Percentiles rank a stretch among this genome's conserved stretches.
phyloP scores from a whole-genome alignment of 2,888 invertebrate genomes.

The Ennomos quercinarius region DNA sequence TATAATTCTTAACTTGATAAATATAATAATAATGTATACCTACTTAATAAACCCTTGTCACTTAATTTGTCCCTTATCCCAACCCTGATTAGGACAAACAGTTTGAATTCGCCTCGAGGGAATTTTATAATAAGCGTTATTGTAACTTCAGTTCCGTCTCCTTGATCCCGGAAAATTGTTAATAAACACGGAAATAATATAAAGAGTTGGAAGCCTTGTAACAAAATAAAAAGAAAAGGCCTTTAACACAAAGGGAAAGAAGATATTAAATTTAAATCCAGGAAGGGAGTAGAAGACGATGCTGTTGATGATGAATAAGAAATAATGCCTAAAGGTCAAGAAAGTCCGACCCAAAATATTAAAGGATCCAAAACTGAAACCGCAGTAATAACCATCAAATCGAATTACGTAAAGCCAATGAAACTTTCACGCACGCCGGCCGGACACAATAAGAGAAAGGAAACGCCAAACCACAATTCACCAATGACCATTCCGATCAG shows the following conservation, averaged over 20 bases:
- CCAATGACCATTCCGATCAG: constrained; percentile 34
- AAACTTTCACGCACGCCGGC: constrained; percentile 31
- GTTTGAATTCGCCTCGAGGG: constrained; percentile 38
- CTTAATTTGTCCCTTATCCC: constrained; percentile 42
- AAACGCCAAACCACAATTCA: constrained; percentile 40
- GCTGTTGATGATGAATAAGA: too few relatives aligned
- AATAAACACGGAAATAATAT: constrained; percentile 14
- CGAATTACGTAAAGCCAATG: constrained; percentile 24
- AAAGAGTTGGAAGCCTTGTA: neutral
- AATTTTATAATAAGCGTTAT: constrained; percentile 37
- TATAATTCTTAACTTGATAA: constrained; percentile 25
- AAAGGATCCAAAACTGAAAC: constrained; percentile 15
- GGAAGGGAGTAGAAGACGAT: too few relatives aligned
- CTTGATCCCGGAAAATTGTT: constrained; percentile 29
- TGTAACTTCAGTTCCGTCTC: constrained; percentile 27
- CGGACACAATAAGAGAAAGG: constrained; percentile 48
- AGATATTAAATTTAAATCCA: too few relatives aligned
- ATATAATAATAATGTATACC: constrained; percentile 23
- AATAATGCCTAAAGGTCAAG: too few relatives aligned
- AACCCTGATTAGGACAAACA: constrained; percentile 40
- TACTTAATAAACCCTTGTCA: constrained; percentile 35
- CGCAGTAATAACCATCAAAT: constrained; percentile 28
- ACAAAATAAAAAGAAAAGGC: neutral
- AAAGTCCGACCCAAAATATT: neutral
- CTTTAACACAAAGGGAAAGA: too few relatives aligned